Percentiles rank a stretch among this genome's conserved stretches.
phyloP scores from a whole-genome alignment of 37 sponge, comb jelly and placozoan genomes.

The Aphrocallistes beatrix region DNA sequence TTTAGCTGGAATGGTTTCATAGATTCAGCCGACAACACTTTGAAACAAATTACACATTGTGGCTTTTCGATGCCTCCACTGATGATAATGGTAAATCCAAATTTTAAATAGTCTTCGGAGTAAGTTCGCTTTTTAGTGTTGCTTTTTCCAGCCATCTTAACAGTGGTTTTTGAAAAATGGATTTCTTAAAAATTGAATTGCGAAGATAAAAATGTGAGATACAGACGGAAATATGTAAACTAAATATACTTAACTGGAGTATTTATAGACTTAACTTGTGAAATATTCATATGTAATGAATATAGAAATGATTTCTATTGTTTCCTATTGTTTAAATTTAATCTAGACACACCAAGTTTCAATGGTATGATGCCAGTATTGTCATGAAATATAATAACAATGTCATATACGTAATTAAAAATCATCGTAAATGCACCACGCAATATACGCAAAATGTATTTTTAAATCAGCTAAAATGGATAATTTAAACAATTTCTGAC shows the following conservation, averaged over 20 bases:
- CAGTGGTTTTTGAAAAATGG: not conserved
- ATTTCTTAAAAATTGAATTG: not conserved
- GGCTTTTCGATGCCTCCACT: not conserved
- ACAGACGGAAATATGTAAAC: not conserved
- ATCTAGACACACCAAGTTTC: not conserved
- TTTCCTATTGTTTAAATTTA: not conserved
- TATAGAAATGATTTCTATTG: not conserved
- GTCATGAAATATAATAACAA: not conserved
- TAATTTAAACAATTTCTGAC: not conserved
- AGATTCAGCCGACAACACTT: not conserved
- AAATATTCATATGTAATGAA: not conserved
- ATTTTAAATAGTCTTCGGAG: not conserved
- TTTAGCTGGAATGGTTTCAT: conserved; percentile 10
- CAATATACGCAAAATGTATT: not conserved
- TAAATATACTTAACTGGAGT: not conserved
- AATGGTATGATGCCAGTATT: not conserved
- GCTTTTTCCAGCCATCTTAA: not conserved
- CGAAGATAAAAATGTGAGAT: not conserved
- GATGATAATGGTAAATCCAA: not conserved
- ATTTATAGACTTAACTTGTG: not conserved
- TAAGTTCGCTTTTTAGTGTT: not conserved
- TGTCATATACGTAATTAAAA: not conserved
- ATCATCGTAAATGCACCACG: not conserved
- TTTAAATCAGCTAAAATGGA: not conserved
- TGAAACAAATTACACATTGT: not conserved